Percentiles rank a stretch among this genome's conserved stretches.
phyloP scores from a whole-genome alignment of 30 jellyfish, hydroid and myxozoan genomes.

The Hydractinia echinata region DNA sequence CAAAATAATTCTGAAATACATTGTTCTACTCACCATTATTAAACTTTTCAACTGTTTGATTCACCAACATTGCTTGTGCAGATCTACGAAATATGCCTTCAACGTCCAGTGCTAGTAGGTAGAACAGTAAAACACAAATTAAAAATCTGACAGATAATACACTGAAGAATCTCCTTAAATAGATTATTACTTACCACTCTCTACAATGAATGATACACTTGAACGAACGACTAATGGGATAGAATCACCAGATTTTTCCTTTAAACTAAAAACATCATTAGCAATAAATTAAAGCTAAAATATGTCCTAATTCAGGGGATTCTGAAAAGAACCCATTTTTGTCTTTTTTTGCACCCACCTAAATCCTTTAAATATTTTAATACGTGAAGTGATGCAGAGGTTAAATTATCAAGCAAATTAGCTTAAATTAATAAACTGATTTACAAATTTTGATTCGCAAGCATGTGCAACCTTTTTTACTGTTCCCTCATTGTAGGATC shows the following conservation, averaged over 20 bases:
- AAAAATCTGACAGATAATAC: not conserved
- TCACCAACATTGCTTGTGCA: slow-evolving; percentile 58
- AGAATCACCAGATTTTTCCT: slow-evolving; percentile 49
- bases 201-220: slow-evolving; percentile 49
- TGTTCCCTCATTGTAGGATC: too few species aligned
- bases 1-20: too few species aligned
- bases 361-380: too few species aligned
- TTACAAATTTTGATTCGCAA: too few species aligned
- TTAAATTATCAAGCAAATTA: too few species aligned
- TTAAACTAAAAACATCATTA: slow-evolving; percentile 40
- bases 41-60: slow-evolving; percentile 40
- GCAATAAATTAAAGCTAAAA: not conserved
- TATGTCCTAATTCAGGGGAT: too few species aligned
- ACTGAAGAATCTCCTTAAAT: not conserved
- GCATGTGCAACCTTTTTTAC: too few species aligned
- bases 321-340: too few species aligned
- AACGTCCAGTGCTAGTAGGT: slow-evolving; percentile 52
- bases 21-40: slow-evolving; percentile 40
- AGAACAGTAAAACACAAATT: not conserved
- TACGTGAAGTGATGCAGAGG: too few species aligned
- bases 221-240: slow-evolving; percentile 57
- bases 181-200: slow-evolving; percentile 42
- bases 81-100: slow-evolving; percentile 87
- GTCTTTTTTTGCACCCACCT: too few species aligned
- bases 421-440: too few species aligned